Conservation (phyloP, 2,113 vertebrate species). For the Callopanchax toddi region DNA sequence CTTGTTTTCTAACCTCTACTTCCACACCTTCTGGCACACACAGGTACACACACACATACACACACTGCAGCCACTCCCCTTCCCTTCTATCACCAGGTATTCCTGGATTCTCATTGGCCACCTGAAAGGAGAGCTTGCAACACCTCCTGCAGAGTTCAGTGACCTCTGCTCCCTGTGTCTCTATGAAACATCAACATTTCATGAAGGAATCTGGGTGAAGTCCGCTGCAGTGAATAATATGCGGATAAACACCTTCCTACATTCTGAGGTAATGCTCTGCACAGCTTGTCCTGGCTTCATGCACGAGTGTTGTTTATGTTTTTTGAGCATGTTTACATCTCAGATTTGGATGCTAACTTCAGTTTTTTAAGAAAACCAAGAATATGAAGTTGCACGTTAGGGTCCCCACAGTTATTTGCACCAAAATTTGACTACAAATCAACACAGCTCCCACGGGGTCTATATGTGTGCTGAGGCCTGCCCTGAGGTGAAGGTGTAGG, state of each 20-base stretch:
- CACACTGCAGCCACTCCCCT: conserved; percentile 18
- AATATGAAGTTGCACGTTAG: background rate
- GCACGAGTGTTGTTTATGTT: background rate
- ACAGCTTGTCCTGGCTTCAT: background rate
- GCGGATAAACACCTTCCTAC: background rate
- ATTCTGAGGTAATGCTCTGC: background rate
- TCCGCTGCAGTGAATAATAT: conserved; percentile 5
- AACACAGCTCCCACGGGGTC: no score
- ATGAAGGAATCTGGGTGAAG: conserved; percentile 12
- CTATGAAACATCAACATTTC: conserved; percentile 18
- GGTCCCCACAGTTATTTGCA: conserved; percentile 43
- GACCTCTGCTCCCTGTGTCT: conserved; percentile 36
- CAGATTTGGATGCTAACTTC: background rate
- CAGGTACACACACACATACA: conserved; percentile 6
- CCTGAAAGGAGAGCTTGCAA: conserved; percentile 28
- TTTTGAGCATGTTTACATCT: background rate
- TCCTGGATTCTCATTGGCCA: conserved; percentile 60
- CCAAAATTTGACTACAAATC: no score
- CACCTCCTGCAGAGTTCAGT: conserved; percentile 53
- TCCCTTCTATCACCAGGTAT: conserved; percentile 44
- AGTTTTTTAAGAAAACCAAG: conserved; percentile 6
- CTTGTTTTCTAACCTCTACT: background rate
- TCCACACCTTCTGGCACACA: conserved; percentile 39
- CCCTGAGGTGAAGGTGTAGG: conserved; percentile 32
- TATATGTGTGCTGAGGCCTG: conserved; percentile 20